Percentiles rank a stretch among this genome's conserved stretches.
These are phyloP conservation scores for Hemistola chrysoprasaria DNA, from an alignment of 2,888 invertebrate genomes.

Conservation along the genomic window DNA sequence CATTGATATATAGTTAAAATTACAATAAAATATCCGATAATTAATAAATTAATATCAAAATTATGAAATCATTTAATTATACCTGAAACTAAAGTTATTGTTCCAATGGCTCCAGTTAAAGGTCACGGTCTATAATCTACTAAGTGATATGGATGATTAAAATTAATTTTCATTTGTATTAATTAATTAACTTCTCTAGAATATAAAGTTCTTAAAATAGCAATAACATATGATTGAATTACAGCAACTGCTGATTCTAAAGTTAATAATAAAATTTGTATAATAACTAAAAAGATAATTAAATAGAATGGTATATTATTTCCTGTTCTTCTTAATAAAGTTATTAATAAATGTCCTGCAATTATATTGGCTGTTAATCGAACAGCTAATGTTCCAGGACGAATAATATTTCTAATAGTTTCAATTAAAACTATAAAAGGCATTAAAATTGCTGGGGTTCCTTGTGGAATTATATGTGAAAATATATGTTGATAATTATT, in stretches of 20 bases:
- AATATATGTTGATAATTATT: slow-evolving; percentile 85
- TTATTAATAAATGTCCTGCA: slow-evolving; percentile 86
- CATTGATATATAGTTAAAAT: slow-evolving; percentile 84
- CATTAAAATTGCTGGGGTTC: slow-evolving; percentile 84
- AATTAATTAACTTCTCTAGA: slow-evolving; percentile 84
- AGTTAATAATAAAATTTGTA: slow-evolving; percentile 77
- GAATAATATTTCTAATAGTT: slow-evolving; percentile 88
- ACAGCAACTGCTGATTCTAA: slow-evolving; percentile 83
- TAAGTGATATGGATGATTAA: slow-evolving; percentile 85
- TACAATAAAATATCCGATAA: slow-evolving; percentile 71
- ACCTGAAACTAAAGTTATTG: slow-evolving; percentile 80
- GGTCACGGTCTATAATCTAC: slow-evolving; percentile 86
- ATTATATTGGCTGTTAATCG: slow-evolving; percentile 90
- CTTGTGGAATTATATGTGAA: slow-evolving; percentile 86
- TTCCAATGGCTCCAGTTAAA: slow-evolving; percentile 81
- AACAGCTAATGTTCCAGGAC: slow-evolving; percentile 86
- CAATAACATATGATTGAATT: slow-evolving; percentile 86
- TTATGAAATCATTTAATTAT: slow-evolving; percentile 84
- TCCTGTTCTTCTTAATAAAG: slow-evolving; percentile 75
- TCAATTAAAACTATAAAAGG: slow-evolving; percentile 89
- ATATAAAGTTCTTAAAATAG: slow-evolving; percentile 84
- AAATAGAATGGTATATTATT: slow-evolving; percentile 42
- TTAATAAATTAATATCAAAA: slow-evolving; percentile 75
- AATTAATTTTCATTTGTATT: slow-evolving; percentile 64
- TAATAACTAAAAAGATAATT: slow-evolving; percentile 57